Base-by-base conservation (phyloP, 2,113 vertebrate species). In the Pycnonotus jocosus region DNA sequence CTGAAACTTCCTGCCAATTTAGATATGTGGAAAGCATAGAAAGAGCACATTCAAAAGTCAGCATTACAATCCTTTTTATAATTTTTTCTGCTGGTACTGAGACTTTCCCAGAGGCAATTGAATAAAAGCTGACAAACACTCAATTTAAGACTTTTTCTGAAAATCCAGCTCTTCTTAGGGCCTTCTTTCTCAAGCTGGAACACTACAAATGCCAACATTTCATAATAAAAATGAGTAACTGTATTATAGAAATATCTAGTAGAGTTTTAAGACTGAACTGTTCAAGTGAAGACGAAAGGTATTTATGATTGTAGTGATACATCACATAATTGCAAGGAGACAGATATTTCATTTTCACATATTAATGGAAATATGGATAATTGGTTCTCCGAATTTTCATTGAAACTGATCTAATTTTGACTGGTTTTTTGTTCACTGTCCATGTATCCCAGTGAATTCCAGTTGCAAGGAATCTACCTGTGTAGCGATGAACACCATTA, bases 361-460 rank as follows among this genome's bases (percentile, higher is more conserved):
- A 8, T 92, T 97, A 98, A 82, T 88, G 97, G 91, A 97, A 98
- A 94, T 97, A 97, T 0, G 97, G 97, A 62, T 95, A 97, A 65
- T 98, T 97, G 22, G 77, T 98, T 98, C 98, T 98, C 95, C 98
- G 98, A 85, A 99, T 98, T 97, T 99, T 99, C 98, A 99, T 99
- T 17, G 99, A 99, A 92, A 98, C 99, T 20, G 98, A 99, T 96
- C 98, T 99, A 93, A 99, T 99, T 94, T 94, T 98, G 94, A 99
- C 91, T 37, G 96, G 96, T 35, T 97, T 93, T 21, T 97, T 98
- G 25, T 97, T 98, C 79, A 97, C 95, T 81, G 97, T 98, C 99
- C 99, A 99, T 5, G 98, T 99, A 92, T 98, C 98, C 99, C 98
- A 99, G 60, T 97, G 97, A 93, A 99, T 98, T 76, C 97, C 97